Base-by-base conservation (phyloP, 2,797 vertebrate genomes). In the Ara ararauna region DNA sequence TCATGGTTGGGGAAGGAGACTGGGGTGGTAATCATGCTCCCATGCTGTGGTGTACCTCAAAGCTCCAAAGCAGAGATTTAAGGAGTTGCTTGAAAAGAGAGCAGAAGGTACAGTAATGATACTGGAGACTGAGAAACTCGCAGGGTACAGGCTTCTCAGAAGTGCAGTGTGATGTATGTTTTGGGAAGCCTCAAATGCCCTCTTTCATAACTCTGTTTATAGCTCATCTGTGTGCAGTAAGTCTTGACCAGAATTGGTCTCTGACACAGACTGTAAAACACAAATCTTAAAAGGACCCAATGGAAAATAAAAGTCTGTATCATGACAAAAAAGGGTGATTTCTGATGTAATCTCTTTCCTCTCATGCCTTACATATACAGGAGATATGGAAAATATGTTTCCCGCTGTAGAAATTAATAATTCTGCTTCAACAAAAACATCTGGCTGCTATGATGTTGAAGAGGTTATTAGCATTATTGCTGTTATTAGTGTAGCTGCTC, bases 221-320 rank as follows among this genome's bases (percentile, higher is more conserved):
- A 96, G 95, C 96, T 98, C 97, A 97, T 96, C 95, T 93, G 97
- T 97, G 97, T 70, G 91, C 94, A 97, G 48, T 97, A 98, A 97
- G 95, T 98, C 96, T 98, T 97, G 97, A 95, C 95, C 94, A 42
- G 97, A 98, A 98, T 97, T 97, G 93, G 97, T 98, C 96, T 97
- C 96, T 97, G 97, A 97, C 96, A 97, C 83, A 96, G 89, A 94
- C 96, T 95, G 92, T 97, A 98, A 98, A 98, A 97, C 91, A 96
- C 95, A 97, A 88, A 96, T 92, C 94, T 96, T 95, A 97, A 97
- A 96, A 97, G 94, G 96, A 96, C 96, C 96, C 97, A 92, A 26
- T 64, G 94, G 97, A 98, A 95, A 97, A 97, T 97, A 97, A 98
- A 97, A 97, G 95, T 96, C 96, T 94, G 92, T 78, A 95, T 97